phyloP scores from a whole-genome alignment of 1,140 invertebrate genomes.

The Zaprionus capensis region DNA sequence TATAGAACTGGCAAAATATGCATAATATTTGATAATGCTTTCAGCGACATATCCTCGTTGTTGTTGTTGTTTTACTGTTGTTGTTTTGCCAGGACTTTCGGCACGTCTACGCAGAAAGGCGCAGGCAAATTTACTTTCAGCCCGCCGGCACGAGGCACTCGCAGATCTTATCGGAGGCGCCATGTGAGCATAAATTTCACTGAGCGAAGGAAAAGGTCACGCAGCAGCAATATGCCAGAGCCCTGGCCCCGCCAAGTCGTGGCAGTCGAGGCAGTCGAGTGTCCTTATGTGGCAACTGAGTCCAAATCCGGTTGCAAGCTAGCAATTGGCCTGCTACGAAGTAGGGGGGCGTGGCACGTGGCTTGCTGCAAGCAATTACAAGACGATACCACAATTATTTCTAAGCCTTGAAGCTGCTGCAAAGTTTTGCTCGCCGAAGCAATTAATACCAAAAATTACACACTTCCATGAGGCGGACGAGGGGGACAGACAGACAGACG shows the following conservation, averaged over 20 bases:
- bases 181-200: constrained; percentile 78
- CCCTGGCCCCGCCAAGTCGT: neutral
- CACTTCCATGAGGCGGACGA: constrained; percentile 52
- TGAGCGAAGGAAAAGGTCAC: constrained; percentile 63
- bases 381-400: constrained; percentile 75
- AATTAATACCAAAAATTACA: constrained; percentile 81
- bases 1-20: constrained; percentile 75
- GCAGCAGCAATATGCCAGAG: constrained; percentile 48
- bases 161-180: constrained; percentile 74
- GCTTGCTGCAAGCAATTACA: constrained; percentile 73
- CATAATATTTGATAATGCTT: constrained; percentile 83
- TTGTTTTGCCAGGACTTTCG: constrained; percentile 36
- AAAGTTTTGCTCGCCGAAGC: constrained; percentile 62
- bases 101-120: constrained; percentile 45
- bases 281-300: neutral
- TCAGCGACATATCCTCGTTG: constrained; percentile 72
- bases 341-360: constrained; percentile 47
- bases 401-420: constrained; percentile 64
- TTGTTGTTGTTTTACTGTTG: constrained; percentile 36
- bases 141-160: constrained; percentile 35
- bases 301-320: constrained; percentile 18
- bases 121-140: constrained; percentile 55
- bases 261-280: no score
- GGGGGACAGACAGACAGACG: neutral
- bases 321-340: no score